phyloP scores from a whole-genome alignment of 2,888 invertebrate genomes.

The Eulithis prunata region DNA sequence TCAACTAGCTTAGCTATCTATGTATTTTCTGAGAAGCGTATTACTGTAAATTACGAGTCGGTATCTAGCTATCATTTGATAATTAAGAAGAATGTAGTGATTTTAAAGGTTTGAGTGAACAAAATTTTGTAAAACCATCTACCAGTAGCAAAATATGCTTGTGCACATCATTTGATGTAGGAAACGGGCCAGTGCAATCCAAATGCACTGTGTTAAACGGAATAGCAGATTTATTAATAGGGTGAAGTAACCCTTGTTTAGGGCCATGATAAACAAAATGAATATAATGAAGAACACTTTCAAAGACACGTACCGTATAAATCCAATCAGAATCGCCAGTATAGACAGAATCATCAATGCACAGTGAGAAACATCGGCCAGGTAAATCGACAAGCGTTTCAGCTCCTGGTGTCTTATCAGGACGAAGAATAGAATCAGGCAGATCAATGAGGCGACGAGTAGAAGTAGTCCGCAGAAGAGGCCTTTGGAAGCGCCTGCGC shows the following conservation, averaged over 20 bases:
- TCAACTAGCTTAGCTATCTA: slow-evolving; percentile 30
- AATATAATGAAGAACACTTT: not conserved
- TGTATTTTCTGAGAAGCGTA: not conserved
- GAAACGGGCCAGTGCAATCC: too few species aligned
- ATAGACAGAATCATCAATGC: slow-evolving; percentile 94
- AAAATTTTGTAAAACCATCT: too few species aligned
- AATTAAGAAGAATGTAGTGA: too few species aligned
- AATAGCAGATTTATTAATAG: too few species aligned
- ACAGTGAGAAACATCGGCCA: slow-evolving; percentile 96
- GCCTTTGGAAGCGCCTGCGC: slow-evolving; percentile 97
- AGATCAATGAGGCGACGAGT: slow-evolving; percentile 95
- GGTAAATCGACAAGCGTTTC: slow-evolving; percentile 93
- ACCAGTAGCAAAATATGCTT: too few species aligned
- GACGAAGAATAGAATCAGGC: slow-evolving; percentile 97
- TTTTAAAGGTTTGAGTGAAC: too few species aligned
- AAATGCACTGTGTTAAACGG: too few species aligned
- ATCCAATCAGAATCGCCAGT: slow-evolving; percentile 95
- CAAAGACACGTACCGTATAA: slow-evolving; percentile 88
- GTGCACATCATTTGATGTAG: too few species aligned
- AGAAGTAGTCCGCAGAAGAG: slow-evolving; percentile 95
- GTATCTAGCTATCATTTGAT: not conserved
- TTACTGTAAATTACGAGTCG: not conserved
- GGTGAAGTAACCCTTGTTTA: too few species aligned
- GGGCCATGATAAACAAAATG: not conserved
- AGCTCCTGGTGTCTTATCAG: slow-evolving; percentile 93